phyloP scores from a whole-genome alignment of 2,797 vertebrate genomes.

The Mergus octosetaceus region DNA sequence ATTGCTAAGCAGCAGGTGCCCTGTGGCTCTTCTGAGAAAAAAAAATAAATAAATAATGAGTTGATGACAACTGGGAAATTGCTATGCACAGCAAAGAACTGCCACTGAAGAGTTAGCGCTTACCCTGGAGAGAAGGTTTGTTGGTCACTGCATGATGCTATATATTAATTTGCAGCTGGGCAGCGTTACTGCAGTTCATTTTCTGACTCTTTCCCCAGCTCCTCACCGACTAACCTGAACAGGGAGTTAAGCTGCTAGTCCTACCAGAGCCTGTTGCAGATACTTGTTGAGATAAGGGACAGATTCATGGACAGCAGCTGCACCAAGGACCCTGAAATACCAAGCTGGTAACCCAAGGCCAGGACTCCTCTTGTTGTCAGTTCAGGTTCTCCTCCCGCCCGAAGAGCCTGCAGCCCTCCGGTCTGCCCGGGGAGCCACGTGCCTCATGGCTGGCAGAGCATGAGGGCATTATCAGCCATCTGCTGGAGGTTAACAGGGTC shows the following conservation, averaged over 20 bases:
- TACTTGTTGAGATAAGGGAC: neutral
- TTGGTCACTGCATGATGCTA: neutral
- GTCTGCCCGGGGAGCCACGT: rapidly evolving
- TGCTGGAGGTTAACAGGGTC: neutral
- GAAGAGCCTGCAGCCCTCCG: neutral
- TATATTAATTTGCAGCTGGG: neutral
- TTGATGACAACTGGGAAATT: neutral
- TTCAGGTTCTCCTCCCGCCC: neutral
- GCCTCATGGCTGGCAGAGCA: neutral
- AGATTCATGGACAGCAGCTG: neutral
- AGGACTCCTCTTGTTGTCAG: neutral
- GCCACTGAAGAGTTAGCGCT: rapidly evolving
- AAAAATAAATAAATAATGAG: neutral
- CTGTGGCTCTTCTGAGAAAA: neutral
- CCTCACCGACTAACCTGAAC: neutral
- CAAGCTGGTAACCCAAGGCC: neutral
- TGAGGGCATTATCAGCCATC: neutral
- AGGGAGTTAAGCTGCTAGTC: neutral
- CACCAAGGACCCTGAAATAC: neutral
- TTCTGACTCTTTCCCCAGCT: neutral
- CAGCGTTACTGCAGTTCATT: neutral
- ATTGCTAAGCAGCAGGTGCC: neutral
- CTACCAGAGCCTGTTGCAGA: neutral
- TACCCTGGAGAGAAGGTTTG: neutral
- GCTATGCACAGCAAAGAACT: neutral